A percentile compares a stretch with the other conserved stretches of the same genome.
These are phyloP conservation scores for Anastrepha obliqua DNA, from an alignment of 1,140 invertebrate genomes.

Conservation along the genomic window DNA sequence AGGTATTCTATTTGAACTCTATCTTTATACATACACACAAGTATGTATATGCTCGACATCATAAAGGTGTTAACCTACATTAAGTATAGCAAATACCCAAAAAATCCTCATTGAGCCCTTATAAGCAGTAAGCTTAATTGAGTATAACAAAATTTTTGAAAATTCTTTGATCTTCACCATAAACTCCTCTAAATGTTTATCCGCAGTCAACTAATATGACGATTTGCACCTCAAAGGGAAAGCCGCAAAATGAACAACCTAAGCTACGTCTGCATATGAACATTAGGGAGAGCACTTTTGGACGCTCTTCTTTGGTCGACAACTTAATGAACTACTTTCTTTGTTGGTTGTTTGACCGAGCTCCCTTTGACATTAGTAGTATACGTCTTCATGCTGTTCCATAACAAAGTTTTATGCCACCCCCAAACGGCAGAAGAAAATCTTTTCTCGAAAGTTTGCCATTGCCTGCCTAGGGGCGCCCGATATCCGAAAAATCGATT, in stretches of 20 bases:
- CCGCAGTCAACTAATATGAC: not conserved
- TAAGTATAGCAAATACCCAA: not conserved
- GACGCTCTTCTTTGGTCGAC: not conserved
- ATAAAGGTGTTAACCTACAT: slow-evolving; percentile 17
- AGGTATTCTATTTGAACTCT: not conserved
- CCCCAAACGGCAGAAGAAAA: too few relatives aligned
- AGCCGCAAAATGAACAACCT: slow-evolving; percentile 1
- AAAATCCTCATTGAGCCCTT: not conserved
- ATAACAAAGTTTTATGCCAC: too few relatives aligned
- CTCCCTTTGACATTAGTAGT: too few relatives aligned
- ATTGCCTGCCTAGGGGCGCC: too few relatives aligned
- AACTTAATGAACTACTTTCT: too few relatives aligned
- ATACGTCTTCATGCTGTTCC: too few relatives aligned
- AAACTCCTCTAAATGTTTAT: not conserved
- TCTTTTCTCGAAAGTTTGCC: too few relatives aligned
- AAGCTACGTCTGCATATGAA: not conserved
- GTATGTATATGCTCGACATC: not conserved
- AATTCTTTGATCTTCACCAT: slow-evolving; percentile 12
- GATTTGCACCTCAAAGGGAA: not conserved
- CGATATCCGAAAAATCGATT: too few relatives aligned
- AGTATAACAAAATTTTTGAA: not conserved
- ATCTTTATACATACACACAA: not conserved
- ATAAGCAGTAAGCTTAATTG: not conserved
- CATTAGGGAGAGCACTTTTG: not conserved
- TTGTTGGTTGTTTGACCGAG: too few relatives aligned